Base-by-base conservation (phyloP, 2,888 invertebrate genomes). In the Macrophya annulata region DNA sequence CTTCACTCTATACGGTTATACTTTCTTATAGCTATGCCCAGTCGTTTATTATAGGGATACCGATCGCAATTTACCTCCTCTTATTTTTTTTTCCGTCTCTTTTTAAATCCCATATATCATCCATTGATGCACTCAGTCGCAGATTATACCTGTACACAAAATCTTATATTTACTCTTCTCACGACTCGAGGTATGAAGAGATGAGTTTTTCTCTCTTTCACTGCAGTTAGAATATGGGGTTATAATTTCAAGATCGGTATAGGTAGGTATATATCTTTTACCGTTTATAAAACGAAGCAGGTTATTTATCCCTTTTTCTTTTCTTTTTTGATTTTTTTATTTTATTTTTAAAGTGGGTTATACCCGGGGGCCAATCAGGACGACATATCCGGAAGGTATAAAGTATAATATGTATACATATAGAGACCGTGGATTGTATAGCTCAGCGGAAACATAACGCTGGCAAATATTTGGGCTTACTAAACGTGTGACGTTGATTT, bases 401-500 rank as follows among this genome's bases (percentile, higher is more conserved):
- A 37, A 68, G 68, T 55, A 55, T 31, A 31, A 31, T 31, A 31
- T 31, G 31, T 68, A 37, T 68, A 15, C 17, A 17, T 68, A 68
- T 15, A 37, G 25, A 37, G 68, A 37, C 6, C 68, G 37, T 68
- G 68, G 37, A 68, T 68, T 62, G 62, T 62, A 21, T 25, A 31
- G 68, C 6, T 68, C 68, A 37, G 68, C 68, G 68, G 68, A 37
- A 68, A 37, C 68, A 37, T 68, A 68, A 68, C 68, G 31, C 37
- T 37, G 12, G 83, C 10, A 83, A 83, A 83, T 83, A 83, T 83
- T 83, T 83, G 83, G 62, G 68, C 68, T 83, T 83, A 37, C 48
- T 68, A 71, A 68, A 45, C 68, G 83, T 12, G 15, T 74, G 89
- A 90, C 90, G 86, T 89, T 88, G 90, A 90, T 89, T 90, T 90